Evolutionary conservation across 2,888 invertebrate genomes (phyloP), one percentile per base, ranked within the genome.

Genomic region (Barypeithes pellucidus): DNA sequence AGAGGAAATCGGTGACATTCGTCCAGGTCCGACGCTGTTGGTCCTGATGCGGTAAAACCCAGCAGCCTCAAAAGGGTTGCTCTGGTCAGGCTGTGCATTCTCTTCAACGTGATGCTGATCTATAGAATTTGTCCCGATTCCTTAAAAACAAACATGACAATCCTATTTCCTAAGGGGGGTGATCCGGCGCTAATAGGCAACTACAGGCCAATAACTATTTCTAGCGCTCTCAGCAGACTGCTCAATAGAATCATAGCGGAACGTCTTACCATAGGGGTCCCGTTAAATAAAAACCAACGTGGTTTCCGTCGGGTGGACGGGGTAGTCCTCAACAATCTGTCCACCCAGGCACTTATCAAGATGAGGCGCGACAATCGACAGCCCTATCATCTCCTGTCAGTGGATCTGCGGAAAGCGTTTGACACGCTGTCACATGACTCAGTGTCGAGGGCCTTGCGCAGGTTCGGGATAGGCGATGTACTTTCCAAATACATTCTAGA

Each of bases 241-340:
- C 9, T 29, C 3, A 4, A 54, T 8, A n/a, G 9, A 8, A 54
- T 54, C 7, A 1, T 54, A 3, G 24, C 52, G 0, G 24, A n/a
- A 8, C 24, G 52, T 0, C 29, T 50, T 1, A 3, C 20, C 2
- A n/a, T n/a, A n/a, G 4, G 14, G 1, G 20, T 47, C 9, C 18
- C 18, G 2, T 12, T 52, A 0, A n/a, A 45, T 14, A 50, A 1
- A 3, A 61, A 68, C 12, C 78, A 78, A 41, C 50, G 77, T 18
- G 78, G 78, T 12, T 78, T 79, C 36, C 29, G 36, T 2, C 52
- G 47, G 0, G 20, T 77, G 0, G 78, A 79, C 45, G 79, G 79
- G 5, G 54, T 54, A 1, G 41, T 54, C 2, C 8, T 39, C 1
- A 79, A 79, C 41, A 70, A 36, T 47, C 9, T 78, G 4, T 45